Evolutionary conservation across 2,888 invertebrate genomes (phyloP).

Genomic region (Dorcus parallelipipedus): DNA sequence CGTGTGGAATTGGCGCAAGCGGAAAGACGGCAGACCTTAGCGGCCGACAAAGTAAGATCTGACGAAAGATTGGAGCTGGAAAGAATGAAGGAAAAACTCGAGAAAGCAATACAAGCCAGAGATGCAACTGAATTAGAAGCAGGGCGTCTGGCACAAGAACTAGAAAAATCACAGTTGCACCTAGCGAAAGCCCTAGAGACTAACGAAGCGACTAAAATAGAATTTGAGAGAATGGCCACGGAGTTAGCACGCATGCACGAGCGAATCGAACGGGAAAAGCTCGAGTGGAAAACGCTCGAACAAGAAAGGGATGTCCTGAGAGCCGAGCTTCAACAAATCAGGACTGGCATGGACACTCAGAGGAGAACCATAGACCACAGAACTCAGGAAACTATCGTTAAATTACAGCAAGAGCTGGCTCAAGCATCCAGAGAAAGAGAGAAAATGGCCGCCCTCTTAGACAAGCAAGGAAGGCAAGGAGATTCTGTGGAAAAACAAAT

Average conservation of each 20-base stretch:
- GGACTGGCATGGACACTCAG: conserved; percentile 63
- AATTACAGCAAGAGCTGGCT: conserved; percentile 70
- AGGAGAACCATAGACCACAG: conserved; percentile 64
- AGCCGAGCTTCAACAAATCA: conserved; percentile 64
- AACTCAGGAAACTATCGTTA: conserved; percentile 69
- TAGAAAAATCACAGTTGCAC: conserved; percentile 82
- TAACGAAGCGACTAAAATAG: conserved; percentile 77
- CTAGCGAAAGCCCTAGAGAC: conserved; percentile 80
- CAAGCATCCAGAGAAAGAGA: conserved; percentile 70
- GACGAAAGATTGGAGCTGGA: conserved; percentile 78
- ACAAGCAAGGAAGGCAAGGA: conserved; percentile 74
- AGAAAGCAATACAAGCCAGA: conserved; percentile 77
- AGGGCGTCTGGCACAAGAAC: conserved; percentile 77
- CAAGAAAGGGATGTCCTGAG: conserved; percentile 71
- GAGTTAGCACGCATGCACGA: conserved; percentile 80
- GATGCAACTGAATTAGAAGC: conserved; percentile 85
- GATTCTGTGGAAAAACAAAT: conserved; percentile 83
- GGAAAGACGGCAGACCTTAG: conserved; percentile 59
- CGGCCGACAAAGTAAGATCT: conserved; percentile 62
- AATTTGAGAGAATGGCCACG: conserved; percentile 79
- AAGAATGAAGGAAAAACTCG: conserved; percentile 78
- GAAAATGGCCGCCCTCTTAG: conserved; percentile 73
- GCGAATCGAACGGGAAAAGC: conserved; percentile 68
- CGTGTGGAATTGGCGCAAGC: conserved; percentile 65
- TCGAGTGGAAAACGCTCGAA: conserved; percentile 67